Percentiles rank a stretch among this genome's conserved stretches.
These are phyloP conservation scores for Chalcosyrphus nemorum DNA, from an alignment of 2,888 invertebrate species.

Conservation along the genomic window DNA sequence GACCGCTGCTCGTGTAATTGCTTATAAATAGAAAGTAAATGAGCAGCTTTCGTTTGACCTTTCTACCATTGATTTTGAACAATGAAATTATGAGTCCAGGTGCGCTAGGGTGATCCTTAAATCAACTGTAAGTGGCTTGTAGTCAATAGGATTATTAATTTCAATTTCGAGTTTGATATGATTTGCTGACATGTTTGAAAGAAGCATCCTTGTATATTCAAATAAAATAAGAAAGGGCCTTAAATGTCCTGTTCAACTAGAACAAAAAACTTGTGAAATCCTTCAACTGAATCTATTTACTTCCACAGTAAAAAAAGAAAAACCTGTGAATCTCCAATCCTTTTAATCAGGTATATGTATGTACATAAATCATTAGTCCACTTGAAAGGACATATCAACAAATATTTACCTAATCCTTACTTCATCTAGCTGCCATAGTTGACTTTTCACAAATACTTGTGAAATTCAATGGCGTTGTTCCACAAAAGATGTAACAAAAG, in stretches of 20 bases:
- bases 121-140: background rate
- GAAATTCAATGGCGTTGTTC: slow-evolving; percentile 23
- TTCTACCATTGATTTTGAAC: background rate
- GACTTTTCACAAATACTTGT: slow-evolving; percentile 36
- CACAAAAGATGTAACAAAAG: slow-evolving; percentile 1
- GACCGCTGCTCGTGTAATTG: slow-evolving; percentile 8
- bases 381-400: background rate
- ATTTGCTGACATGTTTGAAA: too few species aligned
- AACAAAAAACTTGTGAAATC: too few species aligned
- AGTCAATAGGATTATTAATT: background rate
- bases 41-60: slow-evolving; percentile 54
- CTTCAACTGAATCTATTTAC: too few species aligned
- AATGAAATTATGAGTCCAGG: slow-evolving; percentile 19
- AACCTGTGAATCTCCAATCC: background rate
- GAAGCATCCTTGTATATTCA: too few species aligned
- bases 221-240: too few species aligned
- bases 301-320: background rate
- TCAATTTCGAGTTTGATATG: background rate
- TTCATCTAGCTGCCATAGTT: slow-evolving; percentile 3
- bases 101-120: background rate
- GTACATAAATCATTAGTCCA: background rate
- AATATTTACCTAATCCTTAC: slow-evolving; percentile 15
- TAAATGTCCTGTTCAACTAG: background rate
- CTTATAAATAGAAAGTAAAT: slow-evolving; percentile 64
- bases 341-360: background rate